phyloP scores from a whole-genome alignment of 1,140 invertebrate species.

The Drosophila watanabei region DNA sequence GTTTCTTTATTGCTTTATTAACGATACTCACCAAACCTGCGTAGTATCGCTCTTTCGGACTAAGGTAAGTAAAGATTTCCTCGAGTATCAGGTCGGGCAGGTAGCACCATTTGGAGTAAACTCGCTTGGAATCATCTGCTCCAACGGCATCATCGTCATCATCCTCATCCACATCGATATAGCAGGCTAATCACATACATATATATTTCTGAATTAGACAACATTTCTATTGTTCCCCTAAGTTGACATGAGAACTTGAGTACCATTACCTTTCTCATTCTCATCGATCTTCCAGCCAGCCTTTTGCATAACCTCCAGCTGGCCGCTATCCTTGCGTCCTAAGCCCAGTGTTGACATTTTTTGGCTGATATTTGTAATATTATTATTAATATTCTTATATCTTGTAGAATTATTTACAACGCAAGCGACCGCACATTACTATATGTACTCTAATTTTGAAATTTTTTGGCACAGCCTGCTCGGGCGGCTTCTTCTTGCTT shows the following conservation, averaged over 20 bases:
- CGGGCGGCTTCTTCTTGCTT: slow-evolving; percentile 39
- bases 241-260: no score
- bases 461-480: slow-evolving; percentile 75
- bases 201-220: background rate
- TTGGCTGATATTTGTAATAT: background rate
- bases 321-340: slow-evolving; percentile 52
- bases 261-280: slow-evolving; percentile 86
- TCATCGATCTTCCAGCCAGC: slow-evolving; percentile 88
- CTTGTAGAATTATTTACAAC: slow-evolving; percentile 61
- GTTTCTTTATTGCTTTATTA: background rate
- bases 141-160: slow-evolving; percentile 83
- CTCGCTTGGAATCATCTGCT: slow-evolving; percentile 73
- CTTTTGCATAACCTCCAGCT: slow-evolving; percentile 81
- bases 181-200: slow-evolving; percentile 86
- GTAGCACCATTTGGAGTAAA: slow-evolving; percentile 89
- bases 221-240: background rate
- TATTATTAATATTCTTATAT: slow-evolving; percentile 30
- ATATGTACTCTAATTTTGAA: slow-evolving; percentile 82
- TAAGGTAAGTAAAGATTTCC: slow-evolving; percentile 91
- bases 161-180: slow-evolving; percentile 87
- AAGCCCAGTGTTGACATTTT: slow-evolving; percentile 48
- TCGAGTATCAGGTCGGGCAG: slow-evolving; percentile 92
- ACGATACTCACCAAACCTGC: slow-evolving; percentile 89
- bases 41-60: slow-evolving; percentile 90
- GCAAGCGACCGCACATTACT: slow-evolving; percentile 40